Percentiles rank a stretch among this genome's conserved stretches.
phyloP scores from a whole-genome alignment of 2,797 vertebrate genomes.

The Ctenosaura bakeri region DNA sequence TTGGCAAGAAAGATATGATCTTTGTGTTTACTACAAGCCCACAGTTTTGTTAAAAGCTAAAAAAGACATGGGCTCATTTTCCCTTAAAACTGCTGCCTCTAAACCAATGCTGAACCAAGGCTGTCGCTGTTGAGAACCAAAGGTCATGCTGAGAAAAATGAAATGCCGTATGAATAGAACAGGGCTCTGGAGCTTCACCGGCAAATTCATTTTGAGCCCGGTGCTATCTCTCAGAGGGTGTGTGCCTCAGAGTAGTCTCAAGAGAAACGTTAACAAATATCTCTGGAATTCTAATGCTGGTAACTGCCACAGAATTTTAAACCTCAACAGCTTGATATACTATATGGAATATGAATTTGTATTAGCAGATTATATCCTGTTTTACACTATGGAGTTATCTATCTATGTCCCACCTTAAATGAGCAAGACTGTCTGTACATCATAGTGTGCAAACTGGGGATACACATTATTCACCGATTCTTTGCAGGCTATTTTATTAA shows the following conservation, averaged over 20 bases:
- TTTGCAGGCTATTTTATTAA: constrained; percentile 4
- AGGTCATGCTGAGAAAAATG: constrained; percentile 75
- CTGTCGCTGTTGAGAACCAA: constrained; percentile 56
- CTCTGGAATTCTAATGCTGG: constrained; percentile 71
- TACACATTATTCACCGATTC: constrained; percentile 36
- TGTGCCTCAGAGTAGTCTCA: constrained; percentile 59
- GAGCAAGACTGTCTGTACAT: constrained; percentile 48
- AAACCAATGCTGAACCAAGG: constrained; percentile 64
- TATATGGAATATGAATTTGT: constrained; percentile 65
- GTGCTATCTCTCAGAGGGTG: constrained; percentile 64
- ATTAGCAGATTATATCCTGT: constrained; percentile 60
- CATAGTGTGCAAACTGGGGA: constrained; percentile 34
- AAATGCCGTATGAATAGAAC: constrained; percentile 67
- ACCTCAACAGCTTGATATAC: neutral
- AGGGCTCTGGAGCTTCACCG: constrained; percentile 57
- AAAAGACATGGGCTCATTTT: constrained; percentile 72
- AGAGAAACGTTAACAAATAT: constrained; percentile 73
- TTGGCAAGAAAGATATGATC: constrained; percentile 73
- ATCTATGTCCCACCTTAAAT: constrained; percentile 67
- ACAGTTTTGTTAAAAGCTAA: constrained; percentile 76
- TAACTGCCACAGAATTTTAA: constrained; percentile 44
- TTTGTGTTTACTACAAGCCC: constrained; percentile 74
- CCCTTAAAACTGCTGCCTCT: constrained; percentile 59
- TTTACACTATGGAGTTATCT: constrained; percentile 59
- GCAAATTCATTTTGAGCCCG: constrained; percentile 68